Conservation (phyloP, 2,113 vertebrate species). For the Etheostoma spectabile region DNA sequence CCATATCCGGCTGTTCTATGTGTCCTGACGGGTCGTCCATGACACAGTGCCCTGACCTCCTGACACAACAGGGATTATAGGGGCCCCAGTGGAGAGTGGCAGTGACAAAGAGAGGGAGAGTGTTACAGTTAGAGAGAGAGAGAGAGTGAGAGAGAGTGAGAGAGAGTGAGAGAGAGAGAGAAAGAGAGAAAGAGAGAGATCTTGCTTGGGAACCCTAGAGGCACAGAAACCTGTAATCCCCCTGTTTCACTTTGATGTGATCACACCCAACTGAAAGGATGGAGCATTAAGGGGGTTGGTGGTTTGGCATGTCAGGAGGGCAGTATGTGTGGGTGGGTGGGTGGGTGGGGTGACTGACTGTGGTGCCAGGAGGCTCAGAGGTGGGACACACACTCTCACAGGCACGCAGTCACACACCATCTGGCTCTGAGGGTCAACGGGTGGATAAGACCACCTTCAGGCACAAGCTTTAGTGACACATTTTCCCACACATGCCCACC, state of each 20-base stretch:
- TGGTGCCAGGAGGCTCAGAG: slow-evolving; percentile 56
- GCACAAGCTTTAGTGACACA: slow-evolving; percentile 51
- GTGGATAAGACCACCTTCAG: slow-evolving; percentile 66
- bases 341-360: slow-evolving; percentile 19
- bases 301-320: slow-evolving; percentile 38
- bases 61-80: slow-evolving; percentile 71
- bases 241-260: slow-evolving; percentile 75
- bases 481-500: slow-evolving; percentile 52
- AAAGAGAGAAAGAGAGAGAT: slow-evolving; percentile 19
- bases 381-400: slow-evolving; percentile 60
- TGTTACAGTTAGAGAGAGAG: slow-evolving; percentile 33
- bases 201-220: slow-evolving; percentile 57
- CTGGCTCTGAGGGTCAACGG: slow-evolving; percentile 51
- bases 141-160: slow-evolving; percentile 26
- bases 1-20: slow-evolving; percentile 38
- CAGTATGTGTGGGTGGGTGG: neutral
- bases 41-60: slow-evolving; percentile 62
- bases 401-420: slow-evolving; percentile 66
- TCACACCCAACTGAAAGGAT: slow-evolving; percentile 66
- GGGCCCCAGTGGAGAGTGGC: slow-evolving; percentile 51
- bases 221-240: slow-evolving; percentile 73
- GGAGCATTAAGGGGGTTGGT: slow-evolving; percentile 35
- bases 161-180: slow-evolving; percentile 22
- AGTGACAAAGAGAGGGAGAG: slow-evolving; percentile 29
- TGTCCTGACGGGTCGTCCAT: slow-evolving; percentile 45